Evolutionary conservation across 2,888 invertebrate species (phyloP).

Genomic region (Chrysolina oricalcia): DNA sequence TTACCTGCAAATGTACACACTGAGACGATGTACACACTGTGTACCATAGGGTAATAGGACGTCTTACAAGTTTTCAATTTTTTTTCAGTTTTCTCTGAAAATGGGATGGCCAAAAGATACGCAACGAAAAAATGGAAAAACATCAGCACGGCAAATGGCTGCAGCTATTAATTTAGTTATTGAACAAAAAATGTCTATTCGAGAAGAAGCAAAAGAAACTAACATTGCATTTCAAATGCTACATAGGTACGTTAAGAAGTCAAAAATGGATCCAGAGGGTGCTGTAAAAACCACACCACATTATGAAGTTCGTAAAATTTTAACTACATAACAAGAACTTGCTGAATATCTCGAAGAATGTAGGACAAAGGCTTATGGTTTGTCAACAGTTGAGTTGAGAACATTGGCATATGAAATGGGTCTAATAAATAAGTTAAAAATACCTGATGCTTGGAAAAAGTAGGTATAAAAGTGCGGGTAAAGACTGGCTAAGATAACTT

Average conservation of each 20-base stretch:
- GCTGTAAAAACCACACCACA: background rate
- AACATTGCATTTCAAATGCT: background rate
- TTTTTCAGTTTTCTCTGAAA: slow-evolving; percentile 78
- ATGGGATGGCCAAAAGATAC: too few species aligned
- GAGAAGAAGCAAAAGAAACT: background rate
- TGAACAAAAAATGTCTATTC: background rate
- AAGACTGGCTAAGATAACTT: slow-evolving; percentile 40
- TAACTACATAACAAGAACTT: background rate
- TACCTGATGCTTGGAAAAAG: slow-evolving; percentile 42
- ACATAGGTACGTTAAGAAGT: background rate
- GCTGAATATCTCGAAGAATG: background rate
- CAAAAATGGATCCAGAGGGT: background rate
- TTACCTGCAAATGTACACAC: too few species aligned
- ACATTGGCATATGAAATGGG: slow-evolving; percentile 1
- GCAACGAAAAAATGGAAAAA: slow-evolving; percentile 3
- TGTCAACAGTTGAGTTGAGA: background rate
- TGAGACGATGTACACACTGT: too few species aligned
- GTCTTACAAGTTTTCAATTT: too few species aligned
- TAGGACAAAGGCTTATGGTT: background rate
- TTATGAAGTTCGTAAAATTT: background rate
- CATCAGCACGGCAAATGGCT: background rate
- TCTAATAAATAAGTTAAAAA: slow-evolving; percentile 37
- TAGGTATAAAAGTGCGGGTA: background rate
- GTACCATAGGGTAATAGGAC: too few species aligned
- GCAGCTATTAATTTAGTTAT: background rate